Evolutionary conservation across 2,113 vertebrate species (phyloP), one percentile per base, ranked within the genome.

Genomic region (Tretioscincus oriximinensis): DNA sequence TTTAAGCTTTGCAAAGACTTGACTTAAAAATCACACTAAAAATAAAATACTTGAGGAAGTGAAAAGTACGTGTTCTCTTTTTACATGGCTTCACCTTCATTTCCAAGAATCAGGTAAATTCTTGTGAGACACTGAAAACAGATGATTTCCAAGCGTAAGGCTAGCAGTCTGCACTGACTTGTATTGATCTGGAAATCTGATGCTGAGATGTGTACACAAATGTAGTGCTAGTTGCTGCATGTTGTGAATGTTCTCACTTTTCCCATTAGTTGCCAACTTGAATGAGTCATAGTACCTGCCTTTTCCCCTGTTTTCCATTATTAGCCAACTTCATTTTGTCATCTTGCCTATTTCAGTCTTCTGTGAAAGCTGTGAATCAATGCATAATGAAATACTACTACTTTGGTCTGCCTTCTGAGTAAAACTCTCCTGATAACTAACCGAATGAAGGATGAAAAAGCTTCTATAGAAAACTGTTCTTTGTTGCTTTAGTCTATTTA

Each of bases 401-500:
- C 9, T 11, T 63, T 82, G 70, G 14, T 60, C 21, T 12, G 47
- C 65, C 41, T 14, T 7, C 65, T 26, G 73, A 76, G 61, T 49
- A 4, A 26, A 12, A 5, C n/a, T 81, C 11, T 68, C 9, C 16
- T 54, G 31, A 22, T 20, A n/a, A 58, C 51, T 45, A 73, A 73
- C 63, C 26, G 45, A 81, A 68, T 58, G 18, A 58, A 26, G 9
- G 21, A 47, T 71, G 76, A 11, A 31, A 63, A 76, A 69, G 5
- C 1, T 49, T n/a, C 65, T 49, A 47, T 10, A 29, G 51, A 61
- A 54, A 81, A 61, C 24, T 58, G 35, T 24, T 68, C 29, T 28
- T 49, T 69, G 72, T 18, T 64, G 41, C 68, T 68, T 45, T n/a
- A n/a, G 58, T 78, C 77, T 79, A 71, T 79, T 79, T 71, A 76